Evolutionary conservation across 2,113 vertebrate genomes (phyloP).

Genomic region (Oriolus oriolus): DNA sequence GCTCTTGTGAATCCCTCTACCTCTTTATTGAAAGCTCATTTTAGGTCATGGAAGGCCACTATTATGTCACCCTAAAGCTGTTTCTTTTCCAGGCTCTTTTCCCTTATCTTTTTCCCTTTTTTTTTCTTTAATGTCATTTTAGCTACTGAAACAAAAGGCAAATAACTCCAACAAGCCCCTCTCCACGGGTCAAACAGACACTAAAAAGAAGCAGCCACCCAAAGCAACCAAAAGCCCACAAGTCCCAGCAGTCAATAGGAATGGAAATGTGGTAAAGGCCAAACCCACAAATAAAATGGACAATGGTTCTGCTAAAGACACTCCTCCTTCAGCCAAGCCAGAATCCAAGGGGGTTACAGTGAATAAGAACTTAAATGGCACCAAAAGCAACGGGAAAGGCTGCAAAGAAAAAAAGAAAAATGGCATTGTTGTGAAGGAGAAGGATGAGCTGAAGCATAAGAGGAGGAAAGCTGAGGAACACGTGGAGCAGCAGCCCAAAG

Average conservation of each 20-base stretch:
- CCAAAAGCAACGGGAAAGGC: background rate
- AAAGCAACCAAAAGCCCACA: background rate
- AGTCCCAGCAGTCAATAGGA: background rate
- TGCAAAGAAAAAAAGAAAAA: slow-evolving; percentile 43
- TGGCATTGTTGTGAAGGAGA: background rate
- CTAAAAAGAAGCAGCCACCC: background rate
- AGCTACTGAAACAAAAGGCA: slow-evolving; percentile 68
- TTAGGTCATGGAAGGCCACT: background rate
- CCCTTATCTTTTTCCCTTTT: background rate
- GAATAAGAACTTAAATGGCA: background rate
- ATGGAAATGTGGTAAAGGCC: background rate
- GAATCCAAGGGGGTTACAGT: background rate
- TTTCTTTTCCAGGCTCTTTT: background rate
- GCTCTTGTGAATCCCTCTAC: no score
- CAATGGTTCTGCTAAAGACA: background rate
- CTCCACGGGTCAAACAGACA: background rate
- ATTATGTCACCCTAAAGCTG: background rate
- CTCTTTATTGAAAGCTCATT: background rate
- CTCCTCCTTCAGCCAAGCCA: background rate
- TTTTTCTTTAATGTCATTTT: background rate
- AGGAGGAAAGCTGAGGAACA: slow-evolving; percentile 63
- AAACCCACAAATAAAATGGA: background rate
- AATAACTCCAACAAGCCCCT: background rate
- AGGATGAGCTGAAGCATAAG: slow-evolving; percentile 44
- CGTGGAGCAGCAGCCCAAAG: slow-evolving; percentile 48